phyloP scores from a whole-genome alignment of 2,888 invertebrate genomes.

The Phrixothrix hirtus region DNA sequence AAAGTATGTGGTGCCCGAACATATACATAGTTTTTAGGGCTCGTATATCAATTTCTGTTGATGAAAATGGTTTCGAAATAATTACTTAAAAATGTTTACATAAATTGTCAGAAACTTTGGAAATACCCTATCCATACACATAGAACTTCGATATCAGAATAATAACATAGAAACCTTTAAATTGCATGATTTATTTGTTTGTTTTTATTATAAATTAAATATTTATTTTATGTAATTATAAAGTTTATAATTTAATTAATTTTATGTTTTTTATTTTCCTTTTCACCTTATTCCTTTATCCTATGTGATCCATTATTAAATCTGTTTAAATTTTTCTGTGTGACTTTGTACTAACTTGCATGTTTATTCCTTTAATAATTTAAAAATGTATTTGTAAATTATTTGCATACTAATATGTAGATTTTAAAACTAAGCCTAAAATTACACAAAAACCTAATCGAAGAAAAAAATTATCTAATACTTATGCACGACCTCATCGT shows the following conservation, averaged over 20 bases:
- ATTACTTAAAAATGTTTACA: too few species aligned
- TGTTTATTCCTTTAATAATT: conserved; percentile 4
- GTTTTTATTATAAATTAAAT: not conserved
- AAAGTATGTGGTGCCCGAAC: too few species aligned
- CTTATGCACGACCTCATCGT: conserved; percentile 10
- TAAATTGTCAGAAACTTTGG: not conserved
- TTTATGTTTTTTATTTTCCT: conserved; percentile 30
- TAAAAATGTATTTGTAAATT: not conserved
- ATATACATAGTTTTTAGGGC: too few species aligned
- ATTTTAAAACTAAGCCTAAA: conserved; percentile 21
- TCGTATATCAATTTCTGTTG: too few species aligned
- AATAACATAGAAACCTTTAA: not conserved
- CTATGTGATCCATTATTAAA: not conserved
- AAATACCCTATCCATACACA: not conserved
- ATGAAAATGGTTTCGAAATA: too few species aligned
- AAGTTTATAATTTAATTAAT: conserved; percentile 4
- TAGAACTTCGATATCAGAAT: not conserved
- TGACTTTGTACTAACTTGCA: conserved; percentile 12
- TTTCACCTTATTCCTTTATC: conserved; percentile 41
- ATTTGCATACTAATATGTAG: conserved; percentile 1
- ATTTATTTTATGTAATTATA: conserved; percentile 3
- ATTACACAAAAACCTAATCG: conserved; percentile 28
- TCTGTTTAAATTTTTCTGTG: not conserved
- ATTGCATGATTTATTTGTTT: not conserved
- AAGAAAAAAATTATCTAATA: conserved; percentile 34